Conservation (phyloP, 2,888 invertebrate species). For the Onchidella celtica region DNA sequence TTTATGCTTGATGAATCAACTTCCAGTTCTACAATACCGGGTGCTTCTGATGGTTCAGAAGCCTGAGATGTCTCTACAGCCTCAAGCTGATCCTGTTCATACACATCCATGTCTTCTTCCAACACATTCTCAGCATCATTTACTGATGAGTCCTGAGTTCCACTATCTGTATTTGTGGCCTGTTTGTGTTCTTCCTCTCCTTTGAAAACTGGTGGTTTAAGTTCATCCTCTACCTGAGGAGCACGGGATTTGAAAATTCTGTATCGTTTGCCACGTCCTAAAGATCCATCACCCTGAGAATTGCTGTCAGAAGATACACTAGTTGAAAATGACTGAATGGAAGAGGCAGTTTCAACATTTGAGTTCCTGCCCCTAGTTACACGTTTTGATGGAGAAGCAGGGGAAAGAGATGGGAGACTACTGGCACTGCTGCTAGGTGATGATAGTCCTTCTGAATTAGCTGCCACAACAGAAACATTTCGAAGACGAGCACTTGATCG, state of each 20-base stretch:
- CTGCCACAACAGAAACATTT: constrained; percentile 11
- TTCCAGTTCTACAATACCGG: constrained; percentile 16
- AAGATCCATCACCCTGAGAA: constrained; percentile 28
- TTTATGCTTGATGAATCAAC: constrained; percentile 6
- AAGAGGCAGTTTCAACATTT: not conserved
- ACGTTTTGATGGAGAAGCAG: constrained; percentile 5
- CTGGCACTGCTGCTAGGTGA: not conserved
- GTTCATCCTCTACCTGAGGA: constrained; percentile 32
- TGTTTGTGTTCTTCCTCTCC: constrained; percentile 1
- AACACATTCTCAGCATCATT: not conserved
- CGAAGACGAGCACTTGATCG: constrained; percentile 6
- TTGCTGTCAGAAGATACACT: not conserved
- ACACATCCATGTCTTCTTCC: not conserved
- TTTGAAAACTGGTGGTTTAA: constrained; percentile 28
- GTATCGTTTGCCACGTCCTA: constrained; percentile 44
- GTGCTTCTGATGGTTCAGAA: constrained; percentile 9
- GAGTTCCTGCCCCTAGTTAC: not conserved
- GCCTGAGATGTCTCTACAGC: constrained; percentile 4
- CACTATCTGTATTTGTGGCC: constrained; percentile 27
- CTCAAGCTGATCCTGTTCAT: not conserved
- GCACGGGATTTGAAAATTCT: constrained; percentile 58
- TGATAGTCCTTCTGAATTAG: not conserved
- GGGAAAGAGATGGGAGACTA: not conserved
- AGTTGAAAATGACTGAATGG: not conserved
- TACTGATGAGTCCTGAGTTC: not conserved